Conservation (phyloP, 37 sponge, comb jelly and placozoan genomes). For the Crambe crambe region DNA sequence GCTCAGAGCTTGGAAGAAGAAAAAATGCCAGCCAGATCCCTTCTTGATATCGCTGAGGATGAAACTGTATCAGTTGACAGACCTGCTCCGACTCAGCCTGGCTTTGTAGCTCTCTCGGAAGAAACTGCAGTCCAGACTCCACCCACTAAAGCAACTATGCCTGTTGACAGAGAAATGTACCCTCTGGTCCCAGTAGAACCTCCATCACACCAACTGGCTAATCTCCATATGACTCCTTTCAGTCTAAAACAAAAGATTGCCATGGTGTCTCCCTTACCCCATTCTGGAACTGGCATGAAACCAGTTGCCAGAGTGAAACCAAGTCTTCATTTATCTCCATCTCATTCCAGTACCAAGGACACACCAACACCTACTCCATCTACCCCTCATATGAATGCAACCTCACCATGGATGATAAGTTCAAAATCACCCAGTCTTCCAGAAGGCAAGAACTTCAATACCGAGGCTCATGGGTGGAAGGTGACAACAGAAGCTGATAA, state of each 20-base stretch:
- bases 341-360: not conserved
- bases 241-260: conserved; percentile 10
- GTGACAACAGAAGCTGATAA: not conserved
- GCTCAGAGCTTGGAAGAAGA: not conserved
- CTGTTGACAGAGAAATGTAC: not conserved
- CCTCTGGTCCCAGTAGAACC: not conserved
- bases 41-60: not conserved
- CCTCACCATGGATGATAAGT: not conserved
- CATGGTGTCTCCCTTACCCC: conserved; percentile 2
- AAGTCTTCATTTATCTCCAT: conserved; percentile 5
- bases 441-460: not conserved
- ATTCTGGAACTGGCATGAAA: not conserved
- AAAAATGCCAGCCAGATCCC: not conserved
- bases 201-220: not conserved
- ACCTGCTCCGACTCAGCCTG: no score
- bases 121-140: not conserved
- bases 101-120: conserved; percentile 4
- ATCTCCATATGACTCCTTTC: conserved; percentile 2
- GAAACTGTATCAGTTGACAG: not conserved
- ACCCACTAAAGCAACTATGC: not conserved
- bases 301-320: conserved; percentile 11
- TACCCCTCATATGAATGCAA: not conserved
- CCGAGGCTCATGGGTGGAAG: conserved; percentile 4
- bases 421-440: not conserved
- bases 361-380: conserved; percentile 5